phyloP scores from a whole-genome alignment of 2,888 invertebrate species.

The Caenorhabditis macrosperma region DNA sequence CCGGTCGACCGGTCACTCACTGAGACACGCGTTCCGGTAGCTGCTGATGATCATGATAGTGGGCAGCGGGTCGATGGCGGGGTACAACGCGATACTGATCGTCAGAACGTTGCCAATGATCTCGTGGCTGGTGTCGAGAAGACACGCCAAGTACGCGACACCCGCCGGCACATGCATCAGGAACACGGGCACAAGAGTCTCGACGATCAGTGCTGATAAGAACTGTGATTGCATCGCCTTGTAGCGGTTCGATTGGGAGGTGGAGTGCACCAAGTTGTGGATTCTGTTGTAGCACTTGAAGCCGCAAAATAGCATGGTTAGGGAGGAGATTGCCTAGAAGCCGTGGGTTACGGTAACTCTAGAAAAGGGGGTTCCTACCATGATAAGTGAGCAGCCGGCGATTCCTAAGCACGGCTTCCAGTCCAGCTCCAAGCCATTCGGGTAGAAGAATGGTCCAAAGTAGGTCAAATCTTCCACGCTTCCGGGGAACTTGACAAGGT shows the following conservation, averaged over 20 bases:
- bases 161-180: slow-evolving; percentile 23
- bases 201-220: slow-evolving; percentile 11
- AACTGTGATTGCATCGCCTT: slow-evolving; percentile 14
- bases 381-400: slow-evolving; percentile 2
- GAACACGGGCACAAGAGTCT: slow-evolving; percentile 25
- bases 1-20: too few species aligned
- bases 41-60: slow-evolving; percentile 2
- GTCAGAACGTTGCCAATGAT: slow-evolving; percentile 9
- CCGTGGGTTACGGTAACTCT: background rate
- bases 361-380: slow-evolving; percentile 12
- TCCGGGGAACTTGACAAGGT: slow-evolving; percentile 16
- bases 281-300: slow-evolving; percentile 29
- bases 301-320: slow-evolving; percentile 25
- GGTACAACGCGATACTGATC: slow-evolving; percentile 1
- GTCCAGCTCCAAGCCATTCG: background rate
- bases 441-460: slow-evolving; percentile 30
- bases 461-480: slow-evolving; percentile 28
- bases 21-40: slow-evolving; percentile 1
- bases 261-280: slow-evolving; percentile 12
- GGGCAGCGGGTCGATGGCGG: background rate
- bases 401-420: slow-evolving; percentile 35
- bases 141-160: slow-evolving; percentile 15
- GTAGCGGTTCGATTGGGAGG: slow-evolving; percentile 17
- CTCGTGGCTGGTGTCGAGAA: slow-evolving; percentile 13
- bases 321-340: slow-evolving; percentile 13